Conservation (phyloP, 1,140 invertebrate genomes). For the Aphidius gifuensis region DNA sequence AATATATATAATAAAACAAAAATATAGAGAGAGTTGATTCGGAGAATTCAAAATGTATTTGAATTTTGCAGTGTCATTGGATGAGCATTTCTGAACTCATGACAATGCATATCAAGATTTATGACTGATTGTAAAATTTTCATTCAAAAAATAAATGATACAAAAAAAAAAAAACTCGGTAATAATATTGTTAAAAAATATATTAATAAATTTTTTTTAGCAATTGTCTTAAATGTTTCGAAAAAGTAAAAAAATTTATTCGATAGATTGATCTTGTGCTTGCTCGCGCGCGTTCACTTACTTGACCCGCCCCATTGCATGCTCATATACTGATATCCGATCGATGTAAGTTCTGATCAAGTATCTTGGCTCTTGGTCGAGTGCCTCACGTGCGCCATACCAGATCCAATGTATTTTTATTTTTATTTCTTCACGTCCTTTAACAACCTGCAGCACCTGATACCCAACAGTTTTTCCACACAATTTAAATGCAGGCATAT, state of each 20-base stretch:
- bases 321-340: constrained; percentile 35
- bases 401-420: constrained; percentile 17
- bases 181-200: not conserved
- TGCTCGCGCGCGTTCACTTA: too few relatives aligned
- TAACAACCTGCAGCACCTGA: constrained; percentile 36
- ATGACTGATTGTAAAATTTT: constrained; percentile 1
- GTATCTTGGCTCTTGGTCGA: constrained; percentile 19
- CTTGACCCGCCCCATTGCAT: constrained; percentile 37
- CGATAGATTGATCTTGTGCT: constrained; percentile 37
- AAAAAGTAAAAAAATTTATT: constrained; percentile 30
- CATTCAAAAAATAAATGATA: not conserved
- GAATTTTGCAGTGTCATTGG: too few relatives aligned
- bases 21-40: too few relatives aligned
- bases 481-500: constrained; percentile 36
- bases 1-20: too few relatives aligned
- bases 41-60: too few relatives aligned
- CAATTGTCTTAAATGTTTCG: not conserved
- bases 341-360: constrained; percentile 34
- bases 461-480: constrained; percentile 29
- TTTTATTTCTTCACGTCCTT: constrained; percentile 11
- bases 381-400: constrained; percentile 31
- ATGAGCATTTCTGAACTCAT: too few relatives aligned
- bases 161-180: too few relatives aligned
- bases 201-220: not conserved
- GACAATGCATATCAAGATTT: too few relatives aligned